Base-by-base conservation (phyloP, 2,797 vertebrate genomes). In the Etheostoma nigrum region DNA sequence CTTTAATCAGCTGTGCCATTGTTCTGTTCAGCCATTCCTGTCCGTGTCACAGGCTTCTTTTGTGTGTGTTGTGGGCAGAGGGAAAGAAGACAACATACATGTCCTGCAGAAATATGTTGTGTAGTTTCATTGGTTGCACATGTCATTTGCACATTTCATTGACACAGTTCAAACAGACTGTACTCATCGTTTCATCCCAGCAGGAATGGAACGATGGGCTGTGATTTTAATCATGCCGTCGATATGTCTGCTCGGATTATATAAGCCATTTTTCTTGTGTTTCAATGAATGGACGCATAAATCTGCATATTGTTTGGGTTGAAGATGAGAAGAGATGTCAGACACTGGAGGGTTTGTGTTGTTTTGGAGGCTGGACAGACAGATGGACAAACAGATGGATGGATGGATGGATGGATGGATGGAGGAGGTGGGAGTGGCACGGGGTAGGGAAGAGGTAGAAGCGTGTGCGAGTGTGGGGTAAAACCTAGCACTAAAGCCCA, bases 291-390 rank as follows among this genome's bases (percentile, higher is more conserved):
- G 47, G 72, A 60, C 13, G 66, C 64, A 79, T 57, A 72, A 77
- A 82, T 48, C 62, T 60, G 52, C 77, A 77, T 81, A 77, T 73
- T 86, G 78, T 85, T 84, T 88, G 77, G 54, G 81, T 33, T 69
- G 74, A 71, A 76, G 76, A 71, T 52, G 81, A 60, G 63, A 65
- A 59, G 79, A 67, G 74, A 82, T 64, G 80, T 76, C 77, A 90
- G 85, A 90, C 83, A 77, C 53, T 6, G 67, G 70, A 76, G 71
- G 78, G 69, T 79, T 25, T 19, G 54, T 86, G 87, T 84, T 92
- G 91, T 90, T 93, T 85, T 88, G 86, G 80, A 87, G 87, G 68
- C 74, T 83, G 81, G 79, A 86, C 1, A 49, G 82, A 86, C 82
- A 87, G 88, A 91, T 86, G 83, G 88, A 89, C 11, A 45, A 87